A percentile compares a stretch with the other conserved stretches of the same genome.
Evolutionary conservation across 37 sponge, comb jelly and placozoan species (phyloP).

Genomic region (Mnemiopsis leidyi): DNA sequence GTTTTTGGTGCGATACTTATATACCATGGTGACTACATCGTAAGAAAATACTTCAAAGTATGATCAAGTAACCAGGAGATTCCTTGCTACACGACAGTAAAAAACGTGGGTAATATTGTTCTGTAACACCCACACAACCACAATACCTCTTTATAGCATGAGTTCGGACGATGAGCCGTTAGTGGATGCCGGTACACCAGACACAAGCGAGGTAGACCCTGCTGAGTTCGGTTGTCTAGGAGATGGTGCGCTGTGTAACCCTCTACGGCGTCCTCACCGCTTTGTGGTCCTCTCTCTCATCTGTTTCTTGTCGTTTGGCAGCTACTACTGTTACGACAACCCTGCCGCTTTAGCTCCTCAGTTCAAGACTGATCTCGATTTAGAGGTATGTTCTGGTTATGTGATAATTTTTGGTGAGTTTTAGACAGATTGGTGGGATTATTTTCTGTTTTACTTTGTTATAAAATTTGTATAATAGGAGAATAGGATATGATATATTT

Average conservation of each 20-base stretch:
- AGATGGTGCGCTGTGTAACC: constrained; percentile 7
- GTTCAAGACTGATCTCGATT: constrained; percentile 39
- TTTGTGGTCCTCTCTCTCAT: constrained; percentile 9
- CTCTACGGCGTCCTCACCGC: background rate
- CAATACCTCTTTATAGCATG: too few species aligned
- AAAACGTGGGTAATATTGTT: background rate
- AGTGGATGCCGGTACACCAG: background rate
- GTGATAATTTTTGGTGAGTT: background rate
- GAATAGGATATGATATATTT: too few species aligned
- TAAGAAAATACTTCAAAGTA: too few species aligned
- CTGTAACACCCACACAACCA: too few species aligned
- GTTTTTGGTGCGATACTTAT: too few species aligned
- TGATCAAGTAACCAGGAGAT: too few species aligned
- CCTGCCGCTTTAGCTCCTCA: constrained; percentile 80
- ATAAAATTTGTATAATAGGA: too few species aligned
- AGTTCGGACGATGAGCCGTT: background rate
- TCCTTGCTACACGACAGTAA: too few species aligned
- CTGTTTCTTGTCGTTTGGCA: constrained; percentile 72
- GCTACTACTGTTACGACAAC: constrained; percentile 96
- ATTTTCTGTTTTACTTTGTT: too few species aligned
- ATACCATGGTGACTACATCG: too few species aligned
- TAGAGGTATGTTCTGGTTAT: constrained; percentile 2
- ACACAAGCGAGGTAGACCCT: background rate
- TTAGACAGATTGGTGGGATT: too few species aligned
- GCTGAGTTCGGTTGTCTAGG: constrained; percentile 60